phyloP scores from a whole-genome alignment of 2,888 invertebrate genomes.

The Epinotia ramella region DNA sequence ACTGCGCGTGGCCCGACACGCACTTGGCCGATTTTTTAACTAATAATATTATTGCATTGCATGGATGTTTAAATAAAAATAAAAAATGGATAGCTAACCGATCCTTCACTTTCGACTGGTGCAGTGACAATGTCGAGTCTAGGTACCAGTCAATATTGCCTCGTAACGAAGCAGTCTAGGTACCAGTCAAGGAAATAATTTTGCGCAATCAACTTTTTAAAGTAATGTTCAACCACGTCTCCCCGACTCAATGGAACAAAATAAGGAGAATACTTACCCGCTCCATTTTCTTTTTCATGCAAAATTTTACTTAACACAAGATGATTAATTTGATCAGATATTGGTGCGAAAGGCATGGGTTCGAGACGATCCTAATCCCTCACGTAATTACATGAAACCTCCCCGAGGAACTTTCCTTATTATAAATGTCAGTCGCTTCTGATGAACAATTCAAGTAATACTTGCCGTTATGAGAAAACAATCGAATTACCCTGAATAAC shows the following conservation, averaged over 20 bases:
- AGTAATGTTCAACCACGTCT: neutral
- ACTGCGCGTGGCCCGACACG: too few relatives aligned
- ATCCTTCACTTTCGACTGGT: too few relatives aligned
- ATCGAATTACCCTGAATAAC: neutral
- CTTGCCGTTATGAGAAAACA: conserved; percentile 9
- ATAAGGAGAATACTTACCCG: neutral
- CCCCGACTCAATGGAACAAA: neutral
- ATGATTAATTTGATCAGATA: conserved; percentile 40
- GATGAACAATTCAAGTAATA: conserved; percentile 35
- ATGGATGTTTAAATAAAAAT: too few relatives aligned
- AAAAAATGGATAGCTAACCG: too few relatives aligned
- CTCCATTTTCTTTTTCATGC: conserved; percentile 10
- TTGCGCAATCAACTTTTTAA: too few relatives aligned
- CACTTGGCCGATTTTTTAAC: too few relatives aligned
- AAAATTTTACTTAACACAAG: conserved; percentile 11
- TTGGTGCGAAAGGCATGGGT: conserved; percentile 10
- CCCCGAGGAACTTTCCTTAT: conserved; percentile 26
- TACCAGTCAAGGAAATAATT: too few relatives aligned
- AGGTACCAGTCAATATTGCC: too few relatives aligned
- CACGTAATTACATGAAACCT: conserved; percentile 35
- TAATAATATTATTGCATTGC: too few relatives aligned
- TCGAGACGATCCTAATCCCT: conserved; percentile 35
- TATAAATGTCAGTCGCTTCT: conserved; percentile 37
- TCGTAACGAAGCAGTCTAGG: too few relatives aligned
- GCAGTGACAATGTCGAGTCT: too few relatives aligned